Conservation (phyloP, 2,888 invertebrate genomes). For the Parnassius smintheus region DNA sequence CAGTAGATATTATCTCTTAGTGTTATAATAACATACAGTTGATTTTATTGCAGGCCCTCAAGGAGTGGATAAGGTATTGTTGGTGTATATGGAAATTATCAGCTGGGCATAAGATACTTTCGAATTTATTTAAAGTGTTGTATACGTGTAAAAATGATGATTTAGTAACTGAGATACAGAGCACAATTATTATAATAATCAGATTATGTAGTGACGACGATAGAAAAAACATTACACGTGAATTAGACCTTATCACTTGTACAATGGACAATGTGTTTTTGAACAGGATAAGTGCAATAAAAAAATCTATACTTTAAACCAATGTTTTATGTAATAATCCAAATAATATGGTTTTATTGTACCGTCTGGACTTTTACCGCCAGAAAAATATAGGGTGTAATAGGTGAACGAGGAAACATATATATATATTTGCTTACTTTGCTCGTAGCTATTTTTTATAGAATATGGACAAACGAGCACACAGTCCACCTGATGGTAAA, state of each 20-base stretch:
- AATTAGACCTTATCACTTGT: conserved; percentile 39
- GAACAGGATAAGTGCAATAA: conserved; percentile 48
- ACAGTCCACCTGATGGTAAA: no score
- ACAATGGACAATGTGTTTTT: conserved; percentile 42
- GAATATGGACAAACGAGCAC: no score
- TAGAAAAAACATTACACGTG: conserved; percentile 43
- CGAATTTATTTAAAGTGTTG: conserved; percentile 57
- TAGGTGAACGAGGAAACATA: no score
- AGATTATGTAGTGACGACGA: conserved; percentile 48
- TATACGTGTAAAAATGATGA: conserved; percentile 50
- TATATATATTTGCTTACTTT: no score
- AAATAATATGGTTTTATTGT: no score
- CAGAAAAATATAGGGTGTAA: no score
- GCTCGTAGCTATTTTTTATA: no score
- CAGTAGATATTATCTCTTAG: no score
- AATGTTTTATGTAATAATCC: conserved; percentile 18
- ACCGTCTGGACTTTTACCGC: no score
- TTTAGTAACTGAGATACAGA: conserved; percentile 44
- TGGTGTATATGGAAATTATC: conserved; percentile 64
- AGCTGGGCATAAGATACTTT: conserved; percentile 52
- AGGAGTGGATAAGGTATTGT: conserved; percentile 61
- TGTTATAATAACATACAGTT: no score
- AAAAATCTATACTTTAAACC: conserved; percentile 39
- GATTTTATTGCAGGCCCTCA: conserved; percentile 54
- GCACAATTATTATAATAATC: conserved; percentile 53